Evolutionary conservation across 2,888 invertebrate genomes (phyloP).

Genomic region (Hypercompe scribonia): DNA sequence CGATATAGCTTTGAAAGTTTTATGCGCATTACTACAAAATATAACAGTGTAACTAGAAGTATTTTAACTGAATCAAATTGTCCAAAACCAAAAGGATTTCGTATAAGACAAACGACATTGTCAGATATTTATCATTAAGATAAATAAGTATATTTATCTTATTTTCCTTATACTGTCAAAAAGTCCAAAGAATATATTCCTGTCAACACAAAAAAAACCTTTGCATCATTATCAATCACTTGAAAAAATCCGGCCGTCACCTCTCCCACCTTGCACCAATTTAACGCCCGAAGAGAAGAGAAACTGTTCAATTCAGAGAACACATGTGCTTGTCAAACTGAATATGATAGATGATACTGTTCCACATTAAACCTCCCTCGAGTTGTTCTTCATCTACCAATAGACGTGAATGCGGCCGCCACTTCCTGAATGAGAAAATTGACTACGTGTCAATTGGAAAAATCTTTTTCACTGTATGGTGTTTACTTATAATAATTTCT

Average conservation of each 20-base stretch:
- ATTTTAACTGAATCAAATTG: neutral
- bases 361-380: slow-evolving; percentile 41
- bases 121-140: neutral
- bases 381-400: slow-evolving; percentile 13
- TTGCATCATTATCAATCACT: slow-evolving; percentile 20
- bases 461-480: slow-evolving; percentile 9
- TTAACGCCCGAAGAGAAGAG: slow-evolving; percentile 53
- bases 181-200: neutral
- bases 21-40: neutral
- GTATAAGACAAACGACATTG: too few relatives aligned
- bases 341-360: slow-evolving; percentile 72
- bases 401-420: slow-evolving; percentile 22
- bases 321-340: slow-evolving; percentile 78
- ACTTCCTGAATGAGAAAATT: slow-evolving; percentile 53
- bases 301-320: slow-evolving; percentile 72
- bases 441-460: slow-evolving; percentile 50
- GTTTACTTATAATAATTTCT: neutral
- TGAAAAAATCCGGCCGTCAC: slow-evolving; percentile 13
- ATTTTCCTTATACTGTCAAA: neutral
- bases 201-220: neutral
- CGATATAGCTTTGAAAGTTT: neutral
- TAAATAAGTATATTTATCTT: too few relatives aligned
- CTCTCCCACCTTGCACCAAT: slow-evolving; percentile 29
- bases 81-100: neutral
- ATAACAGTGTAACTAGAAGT: neutral